phyloP scores from a whole-genome alignment of 2,113 vertebrate genomes.

The Silurus glanis region DNA sequence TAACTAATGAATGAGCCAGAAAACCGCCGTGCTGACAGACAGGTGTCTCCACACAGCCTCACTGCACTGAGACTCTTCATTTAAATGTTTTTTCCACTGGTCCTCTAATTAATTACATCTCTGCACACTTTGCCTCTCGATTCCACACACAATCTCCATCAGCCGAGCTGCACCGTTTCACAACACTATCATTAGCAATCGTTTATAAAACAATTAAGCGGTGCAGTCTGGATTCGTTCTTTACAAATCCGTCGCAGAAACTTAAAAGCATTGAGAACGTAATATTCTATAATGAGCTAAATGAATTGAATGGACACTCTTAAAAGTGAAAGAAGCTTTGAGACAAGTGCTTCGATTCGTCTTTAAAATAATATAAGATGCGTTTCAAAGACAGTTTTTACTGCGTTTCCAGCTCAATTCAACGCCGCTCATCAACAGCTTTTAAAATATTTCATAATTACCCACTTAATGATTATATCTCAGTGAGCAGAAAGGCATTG shows the following conservation, averaged over 20 bases:
- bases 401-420: background rate
- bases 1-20: background rate
- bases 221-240: background rate
- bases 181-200: constrained; percentile 10
- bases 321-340: background rate
- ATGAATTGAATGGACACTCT: background rate
- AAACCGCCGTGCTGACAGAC: background rate
- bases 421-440: background rate
- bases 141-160: background rate
- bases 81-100: background rate
- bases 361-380: background rate
- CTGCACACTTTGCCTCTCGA: background rate
- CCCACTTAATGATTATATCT: background rate
- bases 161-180: constrained; percentile 12
- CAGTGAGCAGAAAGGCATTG: constrained; percentile 6
- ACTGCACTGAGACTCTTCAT: background rate
- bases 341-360: background rate
- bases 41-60: background rate
- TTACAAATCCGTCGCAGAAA: background rate
- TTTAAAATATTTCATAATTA: constrained; percentile 3
- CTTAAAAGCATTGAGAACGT: background rate
- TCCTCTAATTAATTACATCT: background rate
- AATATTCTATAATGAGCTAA: background rate
- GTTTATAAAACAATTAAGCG: constrained; percentile 13
- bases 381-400: background rate